Percentiles rank a stretch among this genome's conserved stretches.
phyloP scores from a whole-genome alignment of 2,888 invertebrate species.

The Anarsia innoxiella region DNA sequence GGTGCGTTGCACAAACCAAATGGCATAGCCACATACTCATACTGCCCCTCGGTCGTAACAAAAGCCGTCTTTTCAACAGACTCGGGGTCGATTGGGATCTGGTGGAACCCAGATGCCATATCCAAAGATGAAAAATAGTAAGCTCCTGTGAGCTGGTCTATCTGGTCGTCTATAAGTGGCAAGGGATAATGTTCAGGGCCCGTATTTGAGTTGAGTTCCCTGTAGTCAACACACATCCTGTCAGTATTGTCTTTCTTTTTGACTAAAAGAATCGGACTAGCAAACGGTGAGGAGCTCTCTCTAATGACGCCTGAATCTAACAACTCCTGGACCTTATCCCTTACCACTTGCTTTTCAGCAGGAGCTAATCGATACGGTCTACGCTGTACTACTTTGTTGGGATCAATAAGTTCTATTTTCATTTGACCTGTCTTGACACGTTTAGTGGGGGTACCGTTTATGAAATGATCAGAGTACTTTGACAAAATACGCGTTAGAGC shows the following conservation, averaged over 20 bases:
- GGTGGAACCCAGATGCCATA: conserved; percentile 25
- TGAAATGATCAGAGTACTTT: neutral
- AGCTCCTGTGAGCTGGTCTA: conserved; percentile 8
- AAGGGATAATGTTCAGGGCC: neutral
- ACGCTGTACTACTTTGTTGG: neutral
- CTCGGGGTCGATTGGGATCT: conserved; percentile 20
- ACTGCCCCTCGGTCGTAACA: conserved; percentile 7
- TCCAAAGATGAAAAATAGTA: conserved; percentile 20
- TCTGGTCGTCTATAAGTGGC: neutral
- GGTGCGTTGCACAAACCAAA: too few species aligned
- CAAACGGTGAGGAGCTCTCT: neutral
- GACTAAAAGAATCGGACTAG: neutral
- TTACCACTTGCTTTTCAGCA: conserved; percentile 1
- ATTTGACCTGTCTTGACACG: conserved; percentile 1
- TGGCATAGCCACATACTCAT: conserved; percentile 1
- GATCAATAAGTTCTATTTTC: conserved; percentile 1
- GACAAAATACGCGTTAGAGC: neutral
- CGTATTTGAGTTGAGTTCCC: conserved; percentile 1
- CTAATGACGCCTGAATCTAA: neutral
- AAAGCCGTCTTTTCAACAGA: conserved; percentile 18
- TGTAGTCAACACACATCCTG: too few species aligned
- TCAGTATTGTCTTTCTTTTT: neutral
- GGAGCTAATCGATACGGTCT: conserved; percentile 4
- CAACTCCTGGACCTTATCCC: conserved; percentile 1
- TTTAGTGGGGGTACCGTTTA: conserved; percentile 1